Evolutionary conservation across 2,113 vertebrate species (phyloP).

Genomic region (Ramphastos sulfuratus): DNA sequence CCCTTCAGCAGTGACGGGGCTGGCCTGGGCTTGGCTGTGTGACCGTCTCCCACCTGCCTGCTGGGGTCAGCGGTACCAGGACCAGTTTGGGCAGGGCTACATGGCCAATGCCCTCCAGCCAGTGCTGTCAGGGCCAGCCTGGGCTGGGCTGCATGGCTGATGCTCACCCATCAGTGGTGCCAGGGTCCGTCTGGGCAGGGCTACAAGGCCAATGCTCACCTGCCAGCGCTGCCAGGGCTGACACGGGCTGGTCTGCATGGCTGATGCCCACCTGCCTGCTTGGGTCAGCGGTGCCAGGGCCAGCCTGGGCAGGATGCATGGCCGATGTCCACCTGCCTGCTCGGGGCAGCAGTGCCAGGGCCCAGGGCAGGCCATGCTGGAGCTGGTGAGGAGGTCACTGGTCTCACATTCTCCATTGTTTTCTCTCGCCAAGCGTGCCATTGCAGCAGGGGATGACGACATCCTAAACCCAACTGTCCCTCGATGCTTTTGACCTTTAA

Average conservation of each 20-base stretch:
- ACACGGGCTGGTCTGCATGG: not conserved
- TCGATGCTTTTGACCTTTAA: not conserved
- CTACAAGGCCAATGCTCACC: rapidly evolving
- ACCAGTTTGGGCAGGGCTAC: too few species aligned
- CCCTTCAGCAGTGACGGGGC: not conserved
- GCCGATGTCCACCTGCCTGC: too few species aligned
- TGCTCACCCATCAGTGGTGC: not conserved
- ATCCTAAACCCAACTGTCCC: not conserved
- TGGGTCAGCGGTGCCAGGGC: rapidly evolving
- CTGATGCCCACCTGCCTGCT: not conserved
- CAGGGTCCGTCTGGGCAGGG: not conserved
- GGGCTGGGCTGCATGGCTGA: not conserved
- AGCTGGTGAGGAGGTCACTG: not conserved
- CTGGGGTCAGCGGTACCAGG: rapidly evolving
- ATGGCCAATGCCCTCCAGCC: too few species aligned
- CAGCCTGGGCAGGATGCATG: too few species aligned
- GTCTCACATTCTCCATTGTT: too few species aligned
- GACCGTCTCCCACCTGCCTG: not conserved
- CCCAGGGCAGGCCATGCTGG: not conserved
- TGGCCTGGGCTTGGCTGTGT: rapidly evolving
- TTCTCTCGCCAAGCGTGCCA: not conserved
- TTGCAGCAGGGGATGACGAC: not conserved
- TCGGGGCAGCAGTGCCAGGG: not conserved
- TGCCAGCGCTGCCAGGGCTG: not conserved
- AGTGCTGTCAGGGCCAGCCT: not conserved